A percentile compares a stretch with the other conserved stretches of the same genome.
phyloP scores from a whole-genome alignment of 2,113 vertebrate species.

The Hyaena hyaena region DNA sequence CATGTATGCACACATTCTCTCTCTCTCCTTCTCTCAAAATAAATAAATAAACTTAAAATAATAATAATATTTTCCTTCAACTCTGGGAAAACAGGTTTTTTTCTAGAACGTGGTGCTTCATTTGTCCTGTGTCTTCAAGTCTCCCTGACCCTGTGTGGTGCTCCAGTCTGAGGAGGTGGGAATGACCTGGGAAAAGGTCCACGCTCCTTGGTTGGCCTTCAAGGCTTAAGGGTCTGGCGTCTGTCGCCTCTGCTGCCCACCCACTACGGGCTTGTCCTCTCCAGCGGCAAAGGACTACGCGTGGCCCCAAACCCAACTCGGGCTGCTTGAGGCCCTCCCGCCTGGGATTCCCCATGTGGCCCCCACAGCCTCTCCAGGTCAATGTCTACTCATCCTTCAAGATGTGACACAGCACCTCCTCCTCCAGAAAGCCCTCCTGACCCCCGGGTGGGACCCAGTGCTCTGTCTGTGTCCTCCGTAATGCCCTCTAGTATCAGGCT shows the following conservation, averaged over 20 bases:
- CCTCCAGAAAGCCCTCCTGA: neutral
- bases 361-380: too few relatives aligned
- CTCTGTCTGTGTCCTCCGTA: neutral
- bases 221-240: neutral
- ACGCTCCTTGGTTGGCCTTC: neutral
- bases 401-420: neutral
- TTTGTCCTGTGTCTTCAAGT: neutral
- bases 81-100: neutral
- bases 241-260: neutral
- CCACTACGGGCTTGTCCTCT: neutral
- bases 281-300: neutral
- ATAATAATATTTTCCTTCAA: neutral
- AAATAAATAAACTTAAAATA: too few relatives aligned
- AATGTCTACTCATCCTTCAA: neutral
- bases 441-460: too few relatives aligned
- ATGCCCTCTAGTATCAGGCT: neutral
- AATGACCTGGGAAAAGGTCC: neutral
- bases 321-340: neutral
- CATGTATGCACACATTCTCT: accelerated
- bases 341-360: neutral
- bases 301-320: neutral
- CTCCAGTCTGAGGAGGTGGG: neutral
- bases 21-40: too few relatives aligned
- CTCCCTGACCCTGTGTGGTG: neutral
- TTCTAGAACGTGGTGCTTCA: neutral